phyloP scores from a whole-genome alignment of 2,888 invertebrate genomes.

The Cerastis leucographa region DNA sequence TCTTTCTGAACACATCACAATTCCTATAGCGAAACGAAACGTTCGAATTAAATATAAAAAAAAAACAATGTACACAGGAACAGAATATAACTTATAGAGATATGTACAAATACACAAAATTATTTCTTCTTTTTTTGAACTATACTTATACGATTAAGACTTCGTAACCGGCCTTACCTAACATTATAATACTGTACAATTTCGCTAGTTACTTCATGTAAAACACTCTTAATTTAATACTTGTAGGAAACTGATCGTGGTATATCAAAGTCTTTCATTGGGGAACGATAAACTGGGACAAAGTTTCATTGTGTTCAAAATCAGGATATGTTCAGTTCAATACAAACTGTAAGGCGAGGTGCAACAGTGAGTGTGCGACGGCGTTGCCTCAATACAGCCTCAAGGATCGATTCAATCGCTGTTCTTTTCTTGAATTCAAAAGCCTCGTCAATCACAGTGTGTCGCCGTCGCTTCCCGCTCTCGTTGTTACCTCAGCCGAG shows the following conservation, averaged over 20 bases:
- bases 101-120: slow-evolving; percentile 90
- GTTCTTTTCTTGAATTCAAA: slow-evolving; percentile 28
- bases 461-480: slow-evolving; percentile 50
- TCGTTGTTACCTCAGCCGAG: slow-evolving; percentile 56
- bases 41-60: slow-evolving; percentile 74
- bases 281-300: slow-evolving; percentile 77
- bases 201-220: slow-evolving; percentile 89
- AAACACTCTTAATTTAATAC: slow-evolving; percentile 86
- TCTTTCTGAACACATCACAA: slow-evolving; percentile 88
- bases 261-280: slow-evolving; percentile 83
- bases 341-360: slow-evolving; percentile 73
- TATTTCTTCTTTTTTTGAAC: slow-evolving; percentile 79
- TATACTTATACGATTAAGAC: slow-evolving; percentile 86
- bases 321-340: slow-evolving; percentile 83
- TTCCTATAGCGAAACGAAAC: slow-evolving; percentile 80
- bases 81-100: slow-evolving; percentile 87
- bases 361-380: slow-evolving; percentile 22
- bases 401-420: slow-evolving; percentile 20
- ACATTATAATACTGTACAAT: slow-evolving; percentile 90
- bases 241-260: slow-evolving; percentile 85
- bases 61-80: slow-evolving; percentile 88
- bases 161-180: slow-evolving; percentile 83
- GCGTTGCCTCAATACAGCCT: slow-evolving; percentile 37
- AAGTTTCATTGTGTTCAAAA: slow-evolving; percentile 64
- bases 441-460: slow-evolving; percentile 55